Base-by-base conservation (phyloP, 1,140 invertebrate species). In the Heliconius hewitsoni region DNA sequence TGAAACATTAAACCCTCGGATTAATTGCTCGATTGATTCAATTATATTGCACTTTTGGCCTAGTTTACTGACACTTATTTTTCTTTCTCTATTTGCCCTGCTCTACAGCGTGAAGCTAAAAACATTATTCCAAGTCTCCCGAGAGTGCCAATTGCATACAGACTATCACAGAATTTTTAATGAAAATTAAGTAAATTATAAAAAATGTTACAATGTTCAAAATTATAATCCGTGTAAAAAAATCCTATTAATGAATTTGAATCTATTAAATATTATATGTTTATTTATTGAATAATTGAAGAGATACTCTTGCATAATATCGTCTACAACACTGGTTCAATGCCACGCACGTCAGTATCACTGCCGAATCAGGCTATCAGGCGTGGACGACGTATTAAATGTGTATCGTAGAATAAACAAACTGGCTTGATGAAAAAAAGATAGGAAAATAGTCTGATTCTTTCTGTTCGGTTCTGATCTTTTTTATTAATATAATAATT, bases 271-370 rank as follows among this genome's bases (percentile, higher is more conserved):
- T 57, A 8, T 19, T 52, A 52, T 34, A 50, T 0, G 50, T 9
- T 60, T 66, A 30, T 27, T 66, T 66, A 66, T 27, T 16, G 9
- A 11, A 42, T 19, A 19, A 72, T 39, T 3, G 13, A 2, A 39
- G 8, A 37, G 30, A 30, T 82, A 6, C 3, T 52, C 57, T 76
- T 39, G 81, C 46, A 79, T 76, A 74, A 82, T 60, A 71, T 73
- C 74, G 19, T 73, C 46, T 57, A 66, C 19, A 34, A 60, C 39
- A 46, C 39, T 76, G 16, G 76, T 76, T 82, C 81, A 79, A 74
- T 79, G 81, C 74, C 81, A 79, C 70, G 34, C 73, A 76, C 57
- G 74, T 79, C 77, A 76, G 23, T 27, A 66, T 66, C 23, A 66
- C 23, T 66, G 57, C 57, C 57, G 57, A 66, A 66, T 23, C 23